Evolutionary conservation across 2,888 invertebrate genomes (phyloP).

Genomic region (Campoplex nolae): DNA sequence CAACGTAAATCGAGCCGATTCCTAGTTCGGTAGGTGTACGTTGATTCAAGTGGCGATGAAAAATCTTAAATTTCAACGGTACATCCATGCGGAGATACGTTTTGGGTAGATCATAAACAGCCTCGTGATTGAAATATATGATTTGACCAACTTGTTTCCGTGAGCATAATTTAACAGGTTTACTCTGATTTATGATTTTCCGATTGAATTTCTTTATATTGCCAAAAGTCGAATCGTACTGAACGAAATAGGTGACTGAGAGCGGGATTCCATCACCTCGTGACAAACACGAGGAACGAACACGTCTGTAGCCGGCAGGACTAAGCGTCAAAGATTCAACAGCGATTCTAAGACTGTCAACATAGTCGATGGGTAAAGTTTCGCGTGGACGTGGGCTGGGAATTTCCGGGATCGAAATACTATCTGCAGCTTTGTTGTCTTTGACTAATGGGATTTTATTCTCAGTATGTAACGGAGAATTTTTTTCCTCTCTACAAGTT

Average conservation of each 20-base stretch:
- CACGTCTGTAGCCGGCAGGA: constrained; percentile 84
- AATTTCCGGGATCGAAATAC: constrained; percentile 17
- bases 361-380: constrained; percentile 74
- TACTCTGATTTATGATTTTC: constrained; percentile 82
- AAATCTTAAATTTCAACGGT: constrained; percentile 84
- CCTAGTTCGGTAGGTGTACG: constrained; percentile 84
- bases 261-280: constrained; percentile 74
- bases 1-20: constrained; percentile 82
- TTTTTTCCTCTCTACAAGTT: constrained; percentile 63
- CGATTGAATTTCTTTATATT: constrained; percentile 78
- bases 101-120: constrained; percentile 83
- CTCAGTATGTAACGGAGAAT: not conserved
- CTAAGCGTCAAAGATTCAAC: constrained; percentile 84
- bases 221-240: constrained; percentile 84
- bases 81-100: constrained; percentile 78
- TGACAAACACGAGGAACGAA: constrained; percentile 78
- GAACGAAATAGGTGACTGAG: constrained; percentile 84
- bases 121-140: constrained; percentile 85
- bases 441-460: not conserved
- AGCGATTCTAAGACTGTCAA: constrained; percentile 84
- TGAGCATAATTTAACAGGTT: constrained; percentile 82
- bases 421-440: constrained; percentile 1
- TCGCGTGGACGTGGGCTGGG: constrained; percentile 63
- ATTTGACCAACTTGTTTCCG: constrained; percentile 83
- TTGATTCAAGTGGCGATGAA: constrained; percentile 84